phyloP scores from a whole-genome alignment of 2,888 invertebrate genomes.

The Drosophila fungiperda region DNA sequence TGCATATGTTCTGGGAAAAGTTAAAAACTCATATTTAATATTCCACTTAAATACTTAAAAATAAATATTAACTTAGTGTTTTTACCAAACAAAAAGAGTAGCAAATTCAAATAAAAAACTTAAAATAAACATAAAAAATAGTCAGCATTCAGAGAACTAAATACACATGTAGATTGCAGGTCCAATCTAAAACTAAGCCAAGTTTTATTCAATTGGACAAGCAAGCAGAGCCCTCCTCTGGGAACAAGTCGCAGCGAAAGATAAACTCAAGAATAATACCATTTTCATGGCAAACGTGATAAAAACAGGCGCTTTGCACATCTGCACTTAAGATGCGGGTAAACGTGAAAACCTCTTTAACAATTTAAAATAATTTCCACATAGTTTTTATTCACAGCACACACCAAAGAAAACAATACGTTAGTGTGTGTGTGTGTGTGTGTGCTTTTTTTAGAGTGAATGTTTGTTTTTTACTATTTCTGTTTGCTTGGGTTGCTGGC shows the following conservation, averaged over 20 bases:
- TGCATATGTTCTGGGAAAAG: background rate
- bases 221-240: background rate
- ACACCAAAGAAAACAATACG: slow-evolving; percentile 21
- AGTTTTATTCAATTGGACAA: background rate
- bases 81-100: background rate
- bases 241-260: background rate
- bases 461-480: slow-evolving; percentile 21
- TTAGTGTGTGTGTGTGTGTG: slow-evolving; percentile 12
- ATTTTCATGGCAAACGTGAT: slow-evolving; percentile 28
- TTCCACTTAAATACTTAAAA: background rate
- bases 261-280: slow-evolving; percentile 25
- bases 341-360: slow-evolving; percentile 23
- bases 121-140: background rate
- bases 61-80: no score
- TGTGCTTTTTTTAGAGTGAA: background rate
- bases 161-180: background rate
- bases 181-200: background rate
- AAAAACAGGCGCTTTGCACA: slow-evolving; percentile 16
- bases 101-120: background rate
- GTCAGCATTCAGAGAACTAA: background rate
- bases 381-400: slow-evolving; percentile 37
- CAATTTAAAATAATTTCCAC: slow-evolving; percentile 61
- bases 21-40: background rate
- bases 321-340: slow-evolving; percentile 7
- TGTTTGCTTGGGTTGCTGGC: slow-evolving; percentile 48